A percentile compares a stretch with the other conserved stretches of the same genome.
Evolutionary conservation across 1,140 invertebrate genomes (phyloP).

Genomic region (Carposina sasakii): DNA sequence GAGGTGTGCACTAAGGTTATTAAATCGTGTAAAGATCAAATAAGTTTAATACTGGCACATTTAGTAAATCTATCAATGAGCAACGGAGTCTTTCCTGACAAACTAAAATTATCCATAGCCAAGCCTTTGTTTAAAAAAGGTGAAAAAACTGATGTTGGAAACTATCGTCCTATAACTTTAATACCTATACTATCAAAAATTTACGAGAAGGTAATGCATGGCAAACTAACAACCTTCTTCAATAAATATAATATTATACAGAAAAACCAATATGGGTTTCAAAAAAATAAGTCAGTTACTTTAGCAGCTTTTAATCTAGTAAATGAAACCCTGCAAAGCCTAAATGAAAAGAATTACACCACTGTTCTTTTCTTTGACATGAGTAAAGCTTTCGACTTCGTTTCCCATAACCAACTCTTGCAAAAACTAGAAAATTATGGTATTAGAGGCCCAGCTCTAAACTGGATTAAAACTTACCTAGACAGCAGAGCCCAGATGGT

Average conservation of each 20-base stretch:
- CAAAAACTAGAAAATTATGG: constrained; percentile 2
- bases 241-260: constrained; percentile 2
- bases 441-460: not conserved
- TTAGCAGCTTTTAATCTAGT: constrained; percentile 5
- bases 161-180: constrained; percentile 9
- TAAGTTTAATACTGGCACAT: not conserved
- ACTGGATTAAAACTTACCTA: constrained; percentile 3
- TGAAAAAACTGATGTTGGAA: not conserved
- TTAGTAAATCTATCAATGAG: constrained; percentile 6
- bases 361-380: constrained; percentile 5
- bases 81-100: not conserved
- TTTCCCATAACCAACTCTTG: constrained; percentile 4
- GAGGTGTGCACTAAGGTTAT: constrained; percentile 5
- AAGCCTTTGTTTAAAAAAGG: constrained; percentile 5
- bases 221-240: not conserved
- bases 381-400: constrained; percentile 10
- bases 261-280: constrained; percentile 8
- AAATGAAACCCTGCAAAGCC: not conserved
- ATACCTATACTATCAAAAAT: constrained; percentile 8
- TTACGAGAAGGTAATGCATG: constrained; percentile 8
- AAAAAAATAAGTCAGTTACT: constrained; percentile 5
- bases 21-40: not conserved
- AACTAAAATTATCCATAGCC: not conserved
- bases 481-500: constrained; percentile 1
- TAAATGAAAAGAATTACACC: not conserved